phyloP scores from a whole-genome alignment of 2,113 vertebrate species.

The Pan paniscus region DNA sequence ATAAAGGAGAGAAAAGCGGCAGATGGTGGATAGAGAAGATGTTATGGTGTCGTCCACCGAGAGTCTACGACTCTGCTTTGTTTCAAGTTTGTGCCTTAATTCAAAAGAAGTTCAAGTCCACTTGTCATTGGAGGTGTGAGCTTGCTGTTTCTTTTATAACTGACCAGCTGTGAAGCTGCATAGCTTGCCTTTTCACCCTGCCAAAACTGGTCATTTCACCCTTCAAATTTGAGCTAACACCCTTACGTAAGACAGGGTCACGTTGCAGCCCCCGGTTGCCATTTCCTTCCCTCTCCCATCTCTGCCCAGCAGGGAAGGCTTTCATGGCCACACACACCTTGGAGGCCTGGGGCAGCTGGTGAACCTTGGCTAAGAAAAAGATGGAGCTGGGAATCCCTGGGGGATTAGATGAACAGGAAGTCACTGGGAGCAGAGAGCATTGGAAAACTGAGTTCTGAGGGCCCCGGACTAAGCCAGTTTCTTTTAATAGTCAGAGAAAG shows the following conservation, averaged over 20 bases:
- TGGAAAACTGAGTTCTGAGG: neutral
- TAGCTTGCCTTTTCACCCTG: neutral
- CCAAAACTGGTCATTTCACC: neutral
- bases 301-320: neutral
- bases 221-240: neutral
- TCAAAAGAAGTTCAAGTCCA: neutral
- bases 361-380: neutral
- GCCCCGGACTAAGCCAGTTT: neutral
- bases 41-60: rapidly evolving
- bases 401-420: neutral
- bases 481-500: constrained; percentile 62
- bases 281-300: neutral
- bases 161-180: neutral
- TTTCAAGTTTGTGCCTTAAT: neutral
- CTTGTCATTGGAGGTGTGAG: neutral
- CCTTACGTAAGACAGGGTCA: neutral
- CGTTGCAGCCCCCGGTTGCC: neutral
- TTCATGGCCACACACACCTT: neutral
- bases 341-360: neutral
- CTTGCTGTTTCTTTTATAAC: neutral
- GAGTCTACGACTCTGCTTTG: neutral
- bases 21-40: neutral
- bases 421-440: neutral
- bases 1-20: neutral
- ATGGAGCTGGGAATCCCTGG: neutral